Evolutionary conservation across 2,888 invertebrate species (phyloP).

Genomic region (Netelia inedita): DNA sequence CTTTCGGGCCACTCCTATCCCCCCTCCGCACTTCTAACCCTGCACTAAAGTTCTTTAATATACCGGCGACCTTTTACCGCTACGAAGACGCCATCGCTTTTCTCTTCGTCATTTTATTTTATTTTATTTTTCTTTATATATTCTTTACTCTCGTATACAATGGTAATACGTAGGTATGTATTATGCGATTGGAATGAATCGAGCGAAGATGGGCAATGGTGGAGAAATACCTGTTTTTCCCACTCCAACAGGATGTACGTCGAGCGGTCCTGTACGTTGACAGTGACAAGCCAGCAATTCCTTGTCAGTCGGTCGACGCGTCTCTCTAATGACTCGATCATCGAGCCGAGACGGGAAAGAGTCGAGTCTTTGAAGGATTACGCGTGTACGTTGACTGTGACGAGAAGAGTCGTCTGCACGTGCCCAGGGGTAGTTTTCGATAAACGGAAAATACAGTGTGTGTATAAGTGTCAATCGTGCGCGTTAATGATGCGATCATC

Average conservation of each 20-base stretch:
- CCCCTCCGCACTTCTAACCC: background rate
- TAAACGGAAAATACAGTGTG: background rate
- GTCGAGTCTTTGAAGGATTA: background rate
- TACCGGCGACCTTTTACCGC: slow-evolving; percentile 37
- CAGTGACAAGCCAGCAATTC: slow-evolving; percentile 44
- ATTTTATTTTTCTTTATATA: background rate
- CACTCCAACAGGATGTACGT: slow-evolving; percentile 22
- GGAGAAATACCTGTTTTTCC: slow-evolving; percentile 2
- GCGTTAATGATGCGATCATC: slow-evolving; percentile 41
- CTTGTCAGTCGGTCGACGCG: slow-evolving; percentile 52
- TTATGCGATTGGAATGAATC: slow-evolving; percentile 6
- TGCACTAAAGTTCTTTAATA: background rate
- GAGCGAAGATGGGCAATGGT: slow-evolving; percentile 17
- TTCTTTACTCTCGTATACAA: slow-evolving; percentile 11
- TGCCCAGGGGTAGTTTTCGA: background rate
- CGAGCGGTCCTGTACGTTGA: slow-evolving; percentile 30
- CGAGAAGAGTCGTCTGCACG: background rate
- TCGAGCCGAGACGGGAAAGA: slow-evolving; percentile 18
- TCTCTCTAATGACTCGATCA: slow-evolving; percentile 56
- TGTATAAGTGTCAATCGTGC: slow-evolving; percentile 46
- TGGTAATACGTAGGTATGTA: slow-evolving; percentile 1
- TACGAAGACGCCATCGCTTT: slow-evolving; percentile 49
- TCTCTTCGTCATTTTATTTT: no score
- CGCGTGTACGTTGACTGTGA: background rate
- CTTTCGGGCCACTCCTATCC: slow-evolving; percentile 67